Conservation (phyloP, 2,797 vertebrate genomes). For the Otolemur crassicaudatus region DNA sequence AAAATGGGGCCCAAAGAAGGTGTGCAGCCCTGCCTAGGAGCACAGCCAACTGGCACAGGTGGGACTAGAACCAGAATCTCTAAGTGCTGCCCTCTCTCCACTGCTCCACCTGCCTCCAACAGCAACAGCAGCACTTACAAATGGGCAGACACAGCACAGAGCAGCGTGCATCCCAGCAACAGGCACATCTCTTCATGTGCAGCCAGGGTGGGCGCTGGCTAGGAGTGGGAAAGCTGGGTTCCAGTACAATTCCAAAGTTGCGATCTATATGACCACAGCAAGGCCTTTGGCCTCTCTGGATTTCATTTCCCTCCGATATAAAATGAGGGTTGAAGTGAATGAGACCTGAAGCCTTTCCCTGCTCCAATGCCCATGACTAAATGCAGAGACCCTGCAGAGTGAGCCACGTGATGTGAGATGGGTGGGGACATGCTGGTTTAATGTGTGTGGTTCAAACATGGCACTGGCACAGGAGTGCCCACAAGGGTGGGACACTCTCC, state of each 20-base stretch:
- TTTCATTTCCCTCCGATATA: not conserved
- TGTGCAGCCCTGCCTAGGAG: not conserved
- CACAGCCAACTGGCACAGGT: not conserved
- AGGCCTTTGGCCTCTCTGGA: not conserved
- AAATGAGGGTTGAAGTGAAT: not conserved
- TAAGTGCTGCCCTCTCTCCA: rapidly evolving
- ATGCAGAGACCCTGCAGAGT: not conserved
- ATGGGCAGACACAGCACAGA: no score
- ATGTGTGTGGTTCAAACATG: not conserved
- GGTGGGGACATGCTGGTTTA: not conserved
- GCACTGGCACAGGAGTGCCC: not conserved
- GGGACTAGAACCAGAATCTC: not conserved
- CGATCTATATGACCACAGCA: not conserved
- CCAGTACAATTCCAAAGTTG: not conserved
- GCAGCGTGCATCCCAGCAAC: no score
- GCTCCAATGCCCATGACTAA: not conserved
- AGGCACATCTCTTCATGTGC: not conserved
- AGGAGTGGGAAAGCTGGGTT: not conserved
- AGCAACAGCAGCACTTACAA: rapidly evolving
- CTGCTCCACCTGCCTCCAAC: rapidly evolving
- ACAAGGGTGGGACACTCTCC: rapidly evolving
- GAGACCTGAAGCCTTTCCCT: not conserved
- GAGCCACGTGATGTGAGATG: not conserved
- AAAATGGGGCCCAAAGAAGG: not conserved
- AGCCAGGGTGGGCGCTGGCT: no score